Percentiles rank a stretch among this genome's conserved stretches.
phyloP scores from a whole-genome alignment of 2,113 vertebrate genomes.

The Neotragus pygmaeus region DNA sequence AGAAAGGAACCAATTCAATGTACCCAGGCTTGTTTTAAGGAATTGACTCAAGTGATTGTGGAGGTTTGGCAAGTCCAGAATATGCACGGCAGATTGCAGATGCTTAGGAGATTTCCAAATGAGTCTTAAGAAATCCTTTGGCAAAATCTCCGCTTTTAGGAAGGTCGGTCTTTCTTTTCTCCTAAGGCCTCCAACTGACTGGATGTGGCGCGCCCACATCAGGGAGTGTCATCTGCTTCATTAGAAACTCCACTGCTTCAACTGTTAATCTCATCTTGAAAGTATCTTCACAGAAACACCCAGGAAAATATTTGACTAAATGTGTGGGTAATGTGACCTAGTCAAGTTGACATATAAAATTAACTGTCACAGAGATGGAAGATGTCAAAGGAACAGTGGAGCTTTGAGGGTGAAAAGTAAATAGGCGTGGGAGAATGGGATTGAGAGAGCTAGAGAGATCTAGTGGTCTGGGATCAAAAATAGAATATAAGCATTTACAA shows the following conservation, averaged over 20 bases:
- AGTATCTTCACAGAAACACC: background rate
- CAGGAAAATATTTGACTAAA: background rate
- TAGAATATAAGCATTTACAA: background rate
- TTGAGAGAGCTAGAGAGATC: background rate
- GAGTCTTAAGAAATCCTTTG: background rate
- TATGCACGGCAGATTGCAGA: background rate
- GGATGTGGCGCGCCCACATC: background rate
- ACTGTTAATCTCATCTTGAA: background rate
- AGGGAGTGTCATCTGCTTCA: background rate
- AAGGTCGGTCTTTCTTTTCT: background rate
- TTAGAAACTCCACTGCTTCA: background rate
- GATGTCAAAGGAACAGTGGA: background rate
- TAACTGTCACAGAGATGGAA: background rate
- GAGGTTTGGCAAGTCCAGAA: background rate
- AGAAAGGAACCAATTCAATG: background rate
- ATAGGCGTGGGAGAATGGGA: background rate
- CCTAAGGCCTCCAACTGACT: background rate
- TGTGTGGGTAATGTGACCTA: background rate
- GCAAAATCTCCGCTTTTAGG: background rate
- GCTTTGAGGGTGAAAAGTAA: background rate
- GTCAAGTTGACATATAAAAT: background rate
- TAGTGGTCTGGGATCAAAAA: background rate
- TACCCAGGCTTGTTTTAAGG: background rate
- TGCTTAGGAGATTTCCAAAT: background rate
- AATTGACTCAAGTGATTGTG: background rate